A percentile compares a stretch with the other conserved stretches of the same genome.
phyloP scores from a whole-genome alignment of 2,888 invertebrate species.

The Acronicta alni region DNA sequence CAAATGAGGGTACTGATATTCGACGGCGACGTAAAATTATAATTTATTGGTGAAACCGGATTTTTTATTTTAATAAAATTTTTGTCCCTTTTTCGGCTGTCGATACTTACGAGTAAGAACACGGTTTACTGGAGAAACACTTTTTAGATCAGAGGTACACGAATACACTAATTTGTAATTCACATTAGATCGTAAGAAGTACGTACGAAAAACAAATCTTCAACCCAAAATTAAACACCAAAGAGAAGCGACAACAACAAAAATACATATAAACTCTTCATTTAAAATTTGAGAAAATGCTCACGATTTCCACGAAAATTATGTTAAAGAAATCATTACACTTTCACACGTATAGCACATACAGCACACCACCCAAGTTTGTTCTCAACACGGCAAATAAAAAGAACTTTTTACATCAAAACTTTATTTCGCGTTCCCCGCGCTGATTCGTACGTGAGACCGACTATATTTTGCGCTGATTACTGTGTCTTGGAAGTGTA shows the following conservation, averaged over 20 bases:
- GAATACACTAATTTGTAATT: too few species aligned
- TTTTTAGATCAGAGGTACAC: too few species aligned
- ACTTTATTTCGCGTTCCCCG: conserved; percentile 81
- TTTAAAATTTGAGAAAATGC: conserved; percentile 48
- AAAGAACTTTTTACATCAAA: conserved; percentile 90
- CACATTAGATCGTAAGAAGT: too few species aligned
- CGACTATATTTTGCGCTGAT: conserved; percentile 82
- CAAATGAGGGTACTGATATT: conserved; percentile 58
- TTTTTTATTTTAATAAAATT: conserved; percentile 38
- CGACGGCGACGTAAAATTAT: conserved; percentile 54
- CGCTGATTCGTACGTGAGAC: conserved; percentile 85
- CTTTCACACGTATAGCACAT: conserved; percentile 59
- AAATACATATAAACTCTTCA: conserved; percentile 21
- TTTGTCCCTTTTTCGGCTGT: background rate
- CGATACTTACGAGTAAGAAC: background rate
- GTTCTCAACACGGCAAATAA: conserved; percentile 80
- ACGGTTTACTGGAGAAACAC: too few species aligned
- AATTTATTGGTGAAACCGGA: conserved; percentile 46
- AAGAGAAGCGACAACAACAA: conserved; percentile 16
- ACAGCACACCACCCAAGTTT: conserved; percentile 63
- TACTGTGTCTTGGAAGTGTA: conserved; percentile 71
- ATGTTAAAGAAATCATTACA: conserved; percentile 58
- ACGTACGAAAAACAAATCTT: background rate
- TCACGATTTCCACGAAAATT: conserved; percentile 47
- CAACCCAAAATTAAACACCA: conserved; percentile 12